Conservation (phyloP, 2,797 vertebrate genomes). For the Oryzias sinensis region DNA sequence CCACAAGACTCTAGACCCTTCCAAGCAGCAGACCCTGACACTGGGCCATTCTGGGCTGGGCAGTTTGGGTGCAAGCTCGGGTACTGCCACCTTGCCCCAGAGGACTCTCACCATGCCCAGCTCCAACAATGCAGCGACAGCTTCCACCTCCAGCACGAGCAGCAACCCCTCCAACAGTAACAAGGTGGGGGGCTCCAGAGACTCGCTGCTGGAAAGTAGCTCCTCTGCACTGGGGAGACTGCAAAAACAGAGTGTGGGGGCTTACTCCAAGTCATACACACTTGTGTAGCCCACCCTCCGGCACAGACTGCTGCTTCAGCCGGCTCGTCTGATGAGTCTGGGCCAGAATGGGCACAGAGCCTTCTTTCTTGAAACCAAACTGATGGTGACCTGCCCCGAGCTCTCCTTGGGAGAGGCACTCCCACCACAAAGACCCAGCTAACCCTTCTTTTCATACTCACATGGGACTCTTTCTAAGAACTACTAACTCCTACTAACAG, state of each 20-base stretch:
- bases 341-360: conserved; percentile 55
- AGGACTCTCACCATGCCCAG: conserved; percentile 94
- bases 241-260: conserved; percentile 94
- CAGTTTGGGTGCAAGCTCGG: conserved; percentile 75
- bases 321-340: conserved; percentile 49
- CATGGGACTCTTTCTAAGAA: conserved; percentile 62
- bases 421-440: conserved; percentile 60
- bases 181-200: conserved; percentile 95
- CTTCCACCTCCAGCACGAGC: conserved; percentile 76
- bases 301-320: conserved; percentile 59
- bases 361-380: conserved; percentile 59
- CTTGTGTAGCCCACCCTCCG: conserved; percentile 84
- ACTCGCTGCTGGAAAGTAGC: conserved; percentile 98
- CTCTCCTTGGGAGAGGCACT: conserved; percentile 44
- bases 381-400: conserved; percentile 57
- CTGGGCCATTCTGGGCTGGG: conserved; percentile 84
- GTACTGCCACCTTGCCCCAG: conserved; percentile 93
- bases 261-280: conserved; percentile 98
- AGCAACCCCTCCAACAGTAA: conserved; percentile 76
- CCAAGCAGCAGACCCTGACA: conserved; percentile 86
- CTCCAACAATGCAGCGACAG: conserved; percentile 76
- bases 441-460: conserved; percentile 64
- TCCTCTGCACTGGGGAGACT: conserved; percentile 90
- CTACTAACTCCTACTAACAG: conserved; percentile 76
- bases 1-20: conserved; percentile 94